phyloP scores from a whole-genome alignment of 2,113 vertebrate genomes.

The Lycaon pictus region DNA sequence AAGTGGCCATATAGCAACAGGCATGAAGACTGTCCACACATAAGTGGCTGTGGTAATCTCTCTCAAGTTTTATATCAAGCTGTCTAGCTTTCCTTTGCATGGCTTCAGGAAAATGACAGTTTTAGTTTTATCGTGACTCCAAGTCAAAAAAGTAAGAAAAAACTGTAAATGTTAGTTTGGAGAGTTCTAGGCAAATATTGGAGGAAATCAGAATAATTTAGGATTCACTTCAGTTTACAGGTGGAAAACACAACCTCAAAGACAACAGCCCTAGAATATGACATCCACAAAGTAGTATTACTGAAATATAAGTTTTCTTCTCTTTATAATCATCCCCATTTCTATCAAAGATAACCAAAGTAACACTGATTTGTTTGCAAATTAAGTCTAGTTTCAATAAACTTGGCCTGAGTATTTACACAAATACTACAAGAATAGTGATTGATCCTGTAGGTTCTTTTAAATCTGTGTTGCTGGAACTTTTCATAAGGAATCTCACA shows the following conservation, averaged over 20 bases:
- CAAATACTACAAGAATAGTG: background rate
- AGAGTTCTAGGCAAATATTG: background rate
- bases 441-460: background rate
- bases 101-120: background rate
- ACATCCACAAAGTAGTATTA: background rate
- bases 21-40: background rate
- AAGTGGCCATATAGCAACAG: background rate
- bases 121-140: background rate
- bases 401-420: background rate
- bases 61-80: background rate
- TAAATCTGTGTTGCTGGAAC: background rate
- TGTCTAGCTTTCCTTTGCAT: background rate
- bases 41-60: background rate
- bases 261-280: background rate
- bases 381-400: background rate
- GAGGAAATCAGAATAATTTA: background rate
- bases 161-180: background rate
- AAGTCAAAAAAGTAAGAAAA: background rate
- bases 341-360: background rate
- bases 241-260: background rate
- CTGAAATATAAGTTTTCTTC: background rate
- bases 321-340: background rate
- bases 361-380: background rate
- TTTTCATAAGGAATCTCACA: background rate
- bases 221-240: background rate